Base-by-base conservation (phyloP, 2,888 invertebrate genomes). In the Anthrax anthrax region DNA sequence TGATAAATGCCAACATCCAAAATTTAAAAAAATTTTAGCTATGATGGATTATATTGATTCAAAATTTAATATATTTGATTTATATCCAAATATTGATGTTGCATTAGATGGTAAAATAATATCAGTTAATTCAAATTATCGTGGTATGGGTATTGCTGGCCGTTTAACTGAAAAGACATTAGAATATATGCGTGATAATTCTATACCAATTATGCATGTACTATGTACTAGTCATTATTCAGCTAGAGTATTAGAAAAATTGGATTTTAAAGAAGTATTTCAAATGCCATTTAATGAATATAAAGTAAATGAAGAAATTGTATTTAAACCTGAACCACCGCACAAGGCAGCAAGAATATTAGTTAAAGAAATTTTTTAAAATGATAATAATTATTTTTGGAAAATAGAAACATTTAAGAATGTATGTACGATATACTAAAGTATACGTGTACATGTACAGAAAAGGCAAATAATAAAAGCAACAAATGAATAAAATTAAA, bases 191-290 rank as follows among this genome's bases (percentile, higher is more conserved):
- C 58, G 58, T 1, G 57, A 60, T 18, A 54, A 66, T 29, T 54
- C 60, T 1, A 67, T 69, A 41, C 56, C 58, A n/a, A 66, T 85
- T 9, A 72, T 84, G 48, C 74, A 84, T 23, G 76, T 80, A 38
- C 79, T 86, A 54, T 85, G 86, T 49, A 79, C 82, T 6, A 87
- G 86, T 57, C 75, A 77, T 49, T 87, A 75, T 63, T 84, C 86
- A 2, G 84, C 84, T 0, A 76, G 76, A 60, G 78, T 84, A 0
- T 78, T 84, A 43, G 77, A 78, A 51, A 76, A 77, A 55, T 66
- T 80, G 19, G 84, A 84, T 38, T 86, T 84, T 64, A 74, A 78
- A 36, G 75, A 76, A 58, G 73, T 80, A 43, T 83, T 78, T 62
- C 69, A 72, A 37, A 66, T 80, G 16, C 71, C 73, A 5, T 88